phyloP scores from a whole-genome alignment of 2,113 vertebrate species.

The Epinephelus fuscoguttatus region DNA sequence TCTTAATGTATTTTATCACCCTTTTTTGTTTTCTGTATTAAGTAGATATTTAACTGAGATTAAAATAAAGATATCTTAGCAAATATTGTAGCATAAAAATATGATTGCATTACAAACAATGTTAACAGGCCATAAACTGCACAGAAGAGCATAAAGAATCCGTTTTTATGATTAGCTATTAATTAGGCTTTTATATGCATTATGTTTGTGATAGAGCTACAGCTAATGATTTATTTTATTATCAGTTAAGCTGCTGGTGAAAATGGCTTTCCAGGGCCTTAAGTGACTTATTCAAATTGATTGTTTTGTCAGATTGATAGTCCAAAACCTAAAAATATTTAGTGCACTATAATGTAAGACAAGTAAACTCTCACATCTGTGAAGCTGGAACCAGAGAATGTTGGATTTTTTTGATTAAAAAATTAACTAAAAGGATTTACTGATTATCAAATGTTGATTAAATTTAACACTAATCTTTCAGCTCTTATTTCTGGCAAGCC shows the following conservation, averaged over 20 bases:
- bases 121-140: no score
- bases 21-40: not conserved
- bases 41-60: not conserved
- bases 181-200: not conserved
- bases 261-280: no score
- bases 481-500: not conserved
- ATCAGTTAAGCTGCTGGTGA: no score
- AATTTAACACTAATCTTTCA: no score
- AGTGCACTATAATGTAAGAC: not conserved
- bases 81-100: no score
- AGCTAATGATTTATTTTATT: not conserved
- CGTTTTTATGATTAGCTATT: not conserved
- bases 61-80: not conserved
- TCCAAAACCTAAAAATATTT: not conserved
- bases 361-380: not conserved
- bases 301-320: not conserved
- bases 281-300: not conserved
- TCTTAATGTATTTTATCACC: not conserved
- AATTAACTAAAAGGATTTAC: not conserved
- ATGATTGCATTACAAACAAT: no score
- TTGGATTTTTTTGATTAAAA: not conserved
- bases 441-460: not conserved
- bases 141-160: no score
- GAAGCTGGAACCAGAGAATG: not conserved
- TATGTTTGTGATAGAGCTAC: not conserved